Conservation (phyloP, 2,113 vertebrate genomes). For the Ochotona princeps region DNA sequence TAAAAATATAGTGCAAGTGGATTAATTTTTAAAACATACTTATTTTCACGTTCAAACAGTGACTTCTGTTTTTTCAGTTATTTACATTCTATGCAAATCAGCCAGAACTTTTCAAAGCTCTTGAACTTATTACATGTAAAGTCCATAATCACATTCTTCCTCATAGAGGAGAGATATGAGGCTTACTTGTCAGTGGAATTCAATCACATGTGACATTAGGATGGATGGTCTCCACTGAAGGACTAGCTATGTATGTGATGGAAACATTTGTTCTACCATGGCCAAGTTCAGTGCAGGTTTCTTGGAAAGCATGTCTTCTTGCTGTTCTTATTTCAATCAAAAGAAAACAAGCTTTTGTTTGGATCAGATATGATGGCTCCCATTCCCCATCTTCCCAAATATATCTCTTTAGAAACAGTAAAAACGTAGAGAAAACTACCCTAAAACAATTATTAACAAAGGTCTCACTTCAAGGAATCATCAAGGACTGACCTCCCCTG, state of each 20-base stretch:
- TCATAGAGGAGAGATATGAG: not conserved
- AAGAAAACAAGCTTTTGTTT: not conserved
- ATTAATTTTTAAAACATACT: not conserved
- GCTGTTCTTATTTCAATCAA: not conserved
- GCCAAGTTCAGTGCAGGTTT: not conserved
- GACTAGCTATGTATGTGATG: not conserved
- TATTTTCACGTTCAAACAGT: not conserved
- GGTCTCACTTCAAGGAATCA: not conserved
- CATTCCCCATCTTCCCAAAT: not conserved
- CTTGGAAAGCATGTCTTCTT: not conserved
- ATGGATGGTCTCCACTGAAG: not conserved
- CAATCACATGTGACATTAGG: not conserved
- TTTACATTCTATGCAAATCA: not conserved
- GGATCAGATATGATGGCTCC: not conserved
- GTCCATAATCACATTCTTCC: not conserved
- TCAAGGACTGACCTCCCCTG: not conserved
- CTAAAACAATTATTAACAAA: not conserved
- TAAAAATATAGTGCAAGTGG: not conserved
- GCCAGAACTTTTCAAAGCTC: conserved; percentile 16
- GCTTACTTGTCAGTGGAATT: not conserved
- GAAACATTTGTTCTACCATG: not conserved
- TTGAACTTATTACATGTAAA: conserved; percentile 13
- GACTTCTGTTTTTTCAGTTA: not conserved
- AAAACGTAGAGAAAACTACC: not conserved
- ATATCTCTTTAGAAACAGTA: not conserved